Conservation (phyloP, 2,113 vertebrate species). For the Monarcha castaneiventris region DNA sequence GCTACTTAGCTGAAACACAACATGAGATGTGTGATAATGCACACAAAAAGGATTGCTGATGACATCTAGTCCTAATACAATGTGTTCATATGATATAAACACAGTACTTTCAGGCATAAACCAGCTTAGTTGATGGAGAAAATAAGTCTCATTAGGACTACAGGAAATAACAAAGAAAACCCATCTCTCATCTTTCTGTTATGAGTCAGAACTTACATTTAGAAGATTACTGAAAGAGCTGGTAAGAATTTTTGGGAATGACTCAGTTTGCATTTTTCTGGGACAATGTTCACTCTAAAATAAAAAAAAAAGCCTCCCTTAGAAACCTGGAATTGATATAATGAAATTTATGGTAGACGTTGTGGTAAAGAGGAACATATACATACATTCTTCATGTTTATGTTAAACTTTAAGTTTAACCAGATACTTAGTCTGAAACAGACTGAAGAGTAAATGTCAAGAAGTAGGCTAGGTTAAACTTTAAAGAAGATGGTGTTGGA, state of each 20-base stretch:
- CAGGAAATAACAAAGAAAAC: neutral
- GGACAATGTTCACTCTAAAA: neutral
- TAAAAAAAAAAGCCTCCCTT: fast-evolving
- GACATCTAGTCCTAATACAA: neutral
- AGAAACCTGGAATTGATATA: neutral
- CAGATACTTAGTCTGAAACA: neutral
- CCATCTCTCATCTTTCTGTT: neutral
- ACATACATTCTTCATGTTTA: neutral
- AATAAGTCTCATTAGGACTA: neutral
- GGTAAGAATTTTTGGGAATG: neutral
- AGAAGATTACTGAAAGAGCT: neutral
- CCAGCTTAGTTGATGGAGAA: neutral
- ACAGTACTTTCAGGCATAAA: neutral
- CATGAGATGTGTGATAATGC: neutral
- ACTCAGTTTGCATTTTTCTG: neutral
- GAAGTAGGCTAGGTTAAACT: neutral
- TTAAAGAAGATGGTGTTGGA: neutral
- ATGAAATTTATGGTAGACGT: neutral
- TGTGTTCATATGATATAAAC: fast-evolving
- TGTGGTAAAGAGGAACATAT: neutral
- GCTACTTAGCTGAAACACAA: neutral
- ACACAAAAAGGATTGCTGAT: neutral
- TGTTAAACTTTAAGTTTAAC: neutral
- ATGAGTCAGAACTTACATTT: neutral
- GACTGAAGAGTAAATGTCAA: neutral